Conservation (phyloP, 2,113 vertebrate species). For the western clawed frog (Xenopus tropicalis) region UCB_Xtro_10.0 CM004446.2:13184001-13184500, state of each 20-base stretch:
- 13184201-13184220: neutral
- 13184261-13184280: conserved; percentile 23
- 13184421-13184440: no score
- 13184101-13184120: neutral
- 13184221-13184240: conserved; percentile 27
- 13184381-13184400: no score
- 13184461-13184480: no score
- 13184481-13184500: no score
- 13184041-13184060: neutral
- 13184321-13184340: neutral
- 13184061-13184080: neutral
- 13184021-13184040: neutral
- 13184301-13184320: neutral
- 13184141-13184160: conserved; percentile 12
- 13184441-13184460: no score
- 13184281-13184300: conserved; percentile 15
- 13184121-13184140: neutral
- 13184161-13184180: neutral
- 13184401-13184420: no score
- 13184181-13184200: neutral
- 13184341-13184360: neutral
- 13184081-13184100: conserved; percentile 12
- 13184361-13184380: neutral
- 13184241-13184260: conserved; percentile 1
- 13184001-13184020: neutral